Base-by-base conservation (phyloP, 2,888 invertebrate species). In the Pocota personata region DNA sequence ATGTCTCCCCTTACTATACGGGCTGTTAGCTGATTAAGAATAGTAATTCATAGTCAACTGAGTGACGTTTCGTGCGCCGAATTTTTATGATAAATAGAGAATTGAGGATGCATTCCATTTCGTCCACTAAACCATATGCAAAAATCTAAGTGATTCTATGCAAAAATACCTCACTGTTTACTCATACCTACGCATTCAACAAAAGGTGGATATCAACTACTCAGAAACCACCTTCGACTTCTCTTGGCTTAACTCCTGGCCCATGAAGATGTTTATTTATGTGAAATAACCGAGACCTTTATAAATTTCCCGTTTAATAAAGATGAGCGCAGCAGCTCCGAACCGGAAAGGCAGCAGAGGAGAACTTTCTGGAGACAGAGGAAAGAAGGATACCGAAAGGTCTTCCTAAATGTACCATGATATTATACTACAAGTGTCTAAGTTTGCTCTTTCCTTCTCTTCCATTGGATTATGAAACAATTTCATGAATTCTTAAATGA, bases 251-350 rank as follows among this genome's bases (percentile, higher is more conserved):
- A 79, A 71, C 43, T 86, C 50, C 64, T 72, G 60, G 64, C 60
- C 82, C 86, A 86, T 86, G 52, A 76, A 86, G 60, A 76, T 52
- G 86, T 76, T 86, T 86, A 86, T 86, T 86, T 86, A 86, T 82
- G 86, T 72, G 86, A 86, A 76, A 72, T 57, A 86, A 86, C 82
- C 82, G 46, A 77, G 86, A 86, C 82, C 82, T 72, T 72, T 82
- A 82, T 86, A 86, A 52, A 76, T 76, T 75, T 66, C 60, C 48
- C 77, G 80, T 86, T 80, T 86, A 86, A 82, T 86, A 86, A 86
- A 86, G 86, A 82, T 82, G 76, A 80, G 82, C 76, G 16, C 82
- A 77, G 66, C 75, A 76, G 60, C 60, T 55, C 30, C 21, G 52
- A 16, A 19, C 37, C 40, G 43, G 6, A 46, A 14, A 24, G n/a